Evolutionary conservation across 92 coral and sea anemone genomes (phyloP).

Genomic region (Metridium senile): DNA sequence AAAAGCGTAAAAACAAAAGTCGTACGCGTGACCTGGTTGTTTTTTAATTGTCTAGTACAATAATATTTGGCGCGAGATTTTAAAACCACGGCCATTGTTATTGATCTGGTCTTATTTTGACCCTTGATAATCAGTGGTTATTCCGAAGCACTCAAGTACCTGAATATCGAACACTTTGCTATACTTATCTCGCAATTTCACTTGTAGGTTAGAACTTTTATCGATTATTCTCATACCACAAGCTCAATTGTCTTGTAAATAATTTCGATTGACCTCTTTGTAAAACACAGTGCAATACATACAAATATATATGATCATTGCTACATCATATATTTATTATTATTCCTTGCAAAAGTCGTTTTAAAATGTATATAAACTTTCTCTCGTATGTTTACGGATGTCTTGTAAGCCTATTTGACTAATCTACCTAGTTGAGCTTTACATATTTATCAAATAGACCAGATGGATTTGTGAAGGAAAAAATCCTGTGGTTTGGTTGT

Average conservation of each 20-base stretch:
- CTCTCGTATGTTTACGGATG: background rate
- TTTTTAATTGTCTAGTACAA: too few relatives aligned
- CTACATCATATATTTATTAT: too few relatives aligned
- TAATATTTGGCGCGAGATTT: constrained; percentile 23
- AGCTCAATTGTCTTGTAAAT: too few relatives aligned
- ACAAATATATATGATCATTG: too few relatives aligned
- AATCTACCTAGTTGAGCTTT: background rate
- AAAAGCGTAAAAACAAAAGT: background rate
- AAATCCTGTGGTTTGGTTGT: constrained; percentile 4
- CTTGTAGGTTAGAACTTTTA: background rate
- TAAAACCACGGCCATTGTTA: constrained; percentile 5
- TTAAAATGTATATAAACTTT: too few relatives aligned
- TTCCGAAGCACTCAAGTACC: background rate
- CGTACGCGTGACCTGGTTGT: background rate
- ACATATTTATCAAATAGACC: background rate
- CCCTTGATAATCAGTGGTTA: background rate
- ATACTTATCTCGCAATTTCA: constrained; percentile 3
- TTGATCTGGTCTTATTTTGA: background rate
- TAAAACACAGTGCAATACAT: too few relatives aligned
- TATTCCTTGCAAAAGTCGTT: too few relatives aligned
- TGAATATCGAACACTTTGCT: background rate
- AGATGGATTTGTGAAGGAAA: background rate
- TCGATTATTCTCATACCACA: background rate
- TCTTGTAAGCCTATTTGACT: too few relatives aligned
- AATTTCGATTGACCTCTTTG: too few relatives aligned